Conservation (phyloP, 2,888 invertebrate species). For the Drosophila kambysellisi region DNA sequence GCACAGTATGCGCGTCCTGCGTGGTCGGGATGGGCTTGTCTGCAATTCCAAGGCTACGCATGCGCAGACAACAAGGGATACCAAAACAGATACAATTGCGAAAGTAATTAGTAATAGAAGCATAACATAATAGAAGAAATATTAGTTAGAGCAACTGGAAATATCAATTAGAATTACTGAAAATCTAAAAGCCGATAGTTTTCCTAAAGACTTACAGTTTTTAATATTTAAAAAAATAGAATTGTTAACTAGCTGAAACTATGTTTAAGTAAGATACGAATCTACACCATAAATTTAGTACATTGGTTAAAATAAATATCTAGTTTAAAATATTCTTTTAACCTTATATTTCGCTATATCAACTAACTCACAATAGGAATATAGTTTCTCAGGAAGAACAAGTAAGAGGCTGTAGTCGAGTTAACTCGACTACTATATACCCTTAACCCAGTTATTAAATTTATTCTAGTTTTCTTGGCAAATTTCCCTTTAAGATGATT, state of each 20-base stretch:
- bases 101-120: slow-evolving; percentile 11
- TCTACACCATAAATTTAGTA: background rate
- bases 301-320: background rate
- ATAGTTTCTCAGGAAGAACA: background rate
- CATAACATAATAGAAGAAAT: background rate
- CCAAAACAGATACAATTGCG: background rate
- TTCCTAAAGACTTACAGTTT: background rate
- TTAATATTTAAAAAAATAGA: background rate
- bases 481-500: too few species aligned
- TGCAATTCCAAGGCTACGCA: slow-evolving; percentile 61
- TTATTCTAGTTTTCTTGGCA: too few species aligned
- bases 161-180: background rate
- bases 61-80: slow-evolving; percentile 16
- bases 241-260: background rate
- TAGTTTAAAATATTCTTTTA: background rate
- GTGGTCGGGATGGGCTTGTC: slow-evolving; percentile 35
- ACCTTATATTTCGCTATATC: background rate
- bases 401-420: too few species aligned
- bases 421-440: too few species aligned
- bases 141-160: background rate
- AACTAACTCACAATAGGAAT: background rate
- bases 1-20: slow-evolving; percentile 76
- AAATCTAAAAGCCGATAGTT: background rate
- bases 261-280: background rate
- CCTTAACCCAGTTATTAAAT: too few species aligned